Evolutionary conservation across 2,888 invertebrate species (phyloP).

Genomic region (Torymus aiolomorphi): DNA sequence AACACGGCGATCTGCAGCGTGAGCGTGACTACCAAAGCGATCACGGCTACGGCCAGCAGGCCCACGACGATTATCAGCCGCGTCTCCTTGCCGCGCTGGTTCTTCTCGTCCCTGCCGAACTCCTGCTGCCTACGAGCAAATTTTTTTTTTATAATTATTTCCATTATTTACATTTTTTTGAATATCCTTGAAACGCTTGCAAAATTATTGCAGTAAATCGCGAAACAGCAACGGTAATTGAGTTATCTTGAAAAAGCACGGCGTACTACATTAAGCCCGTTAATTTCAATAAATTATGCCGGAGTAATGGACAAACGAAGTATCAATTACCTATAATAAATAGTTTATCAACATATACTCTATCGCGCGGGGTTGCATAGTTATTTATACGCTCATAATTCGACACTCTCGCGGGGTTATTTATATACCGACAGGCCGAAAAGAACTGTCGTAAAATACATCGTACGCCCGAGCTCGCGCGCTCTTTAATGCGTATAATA

Average conservation of each 20-base stretch:
- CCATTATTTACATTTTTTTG: too few relatives aligned
- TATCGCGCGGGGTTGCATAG: too few relatives aligned
- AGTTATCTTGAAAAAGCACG: not conserved
- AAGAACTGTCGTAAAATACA: constrained; percentile 15
- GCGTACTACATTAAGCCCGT: not conserved
- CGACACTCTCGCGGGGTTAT: too few relatives aligned
- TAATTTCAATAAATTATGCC: not conserved
- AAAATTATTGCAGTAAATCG: too few relatives aligned
- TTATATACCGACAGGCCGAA: too few relatives aligned
- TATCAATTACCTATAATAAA: not conserved
- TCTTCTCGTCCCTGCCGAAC: constrained; percentile 64
- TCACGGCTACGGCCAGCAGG: constrained; percentile 70
- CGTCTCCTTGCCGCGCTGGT: constrained; percentile 67
- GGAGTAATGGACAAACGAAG: not conserved
- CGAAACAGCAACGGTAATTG: too few relatives aligned
- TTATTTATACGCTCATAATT: too few relatives aligned
- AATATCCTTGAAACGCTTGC: too few relatives aligned
- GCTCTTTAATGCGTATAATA: constrained; percentile 28
- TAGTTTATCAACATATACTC: not conserved
- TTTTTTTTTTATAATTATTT: too few relatives aligned
- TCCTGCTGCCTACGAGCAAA: constrained; percentile 37
- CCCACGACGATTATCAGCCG: constrained; percentile 71
- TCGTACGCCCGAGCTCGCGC: not conserved
- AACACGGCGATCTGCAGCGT: constrained; percentile 70
- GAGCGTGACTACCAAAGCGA: constrained; percentile 70